phyloP scores from a whole-genome alignment of 2,888 invertebrate species.

The Torymus tubicola region DNA sequence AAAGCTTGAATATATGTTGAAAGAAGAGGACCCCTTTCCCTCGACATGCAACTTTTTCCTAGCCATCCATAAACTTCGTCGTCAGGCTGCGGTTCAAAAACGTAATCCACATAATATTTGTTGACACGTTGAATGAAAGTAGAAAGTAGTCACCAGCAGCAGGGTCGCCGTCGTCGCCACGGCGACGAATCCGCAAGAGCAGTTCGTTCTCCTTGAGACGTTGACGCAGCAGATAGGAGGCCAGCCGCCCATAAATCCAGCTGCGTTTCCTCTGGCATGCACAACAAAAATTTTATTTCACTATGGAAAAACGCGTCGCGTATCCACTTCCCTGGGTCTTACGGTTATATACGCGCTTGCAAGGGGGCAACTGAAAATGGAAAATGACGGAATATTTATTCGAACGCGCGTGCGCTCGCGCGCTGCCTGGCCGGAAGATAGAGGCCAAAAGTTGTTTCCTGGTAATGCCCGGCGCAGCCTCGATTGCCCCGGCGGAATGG shows the following conservation, averaged over 20 bases:
- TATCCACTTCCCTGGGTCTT: slow-evolving; percentile 44
- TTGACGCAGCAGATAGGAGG: not conserved
- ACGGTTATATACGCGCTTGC: slow-evolving; percentile 49
- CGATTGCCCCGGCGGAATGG: not conserved
- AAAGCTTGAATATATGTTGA: no score
- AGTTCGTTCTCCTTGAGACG: not conserved
- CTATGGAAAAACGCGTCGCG: slow-evolving; percentile 58
- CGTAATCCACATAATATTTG: no score
- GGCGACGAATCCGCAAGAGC: not conserved
- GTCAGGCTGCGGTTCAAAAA: no score
- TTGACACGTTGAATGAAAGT: no score
- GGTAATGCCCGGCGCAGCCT: slow-evolving; percentile 14
- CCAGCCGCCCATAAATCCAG: slow-evolving; percentile 59
- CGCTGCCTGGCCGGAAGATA: not conserved
- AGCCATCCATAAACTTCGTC: no score
- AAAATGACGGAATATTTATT: slow-evolving; percentile 61
- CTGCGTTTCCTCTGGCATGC: slow-evolving; percentile 39
- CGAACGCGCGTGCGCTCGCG: slow-evolving; percentile 7
- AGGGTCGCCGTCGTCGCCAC: not conserved
- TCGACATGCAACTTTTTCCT: no score
- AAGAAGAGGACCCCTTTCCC: no score
- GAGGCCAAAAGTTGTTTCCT: slow-evolving; percentile 29
- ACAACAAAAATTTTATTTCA: slow-evolving; percentile 63
- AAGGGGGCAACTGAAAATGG: slow-evolving; percentile 56
- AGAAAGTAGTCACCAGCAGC: not conserved